Evolutionary conservation across 2,113 vertebrate genomes (phyloP).

Genomic region (Daphoenositta chrysoptera): DNA sequence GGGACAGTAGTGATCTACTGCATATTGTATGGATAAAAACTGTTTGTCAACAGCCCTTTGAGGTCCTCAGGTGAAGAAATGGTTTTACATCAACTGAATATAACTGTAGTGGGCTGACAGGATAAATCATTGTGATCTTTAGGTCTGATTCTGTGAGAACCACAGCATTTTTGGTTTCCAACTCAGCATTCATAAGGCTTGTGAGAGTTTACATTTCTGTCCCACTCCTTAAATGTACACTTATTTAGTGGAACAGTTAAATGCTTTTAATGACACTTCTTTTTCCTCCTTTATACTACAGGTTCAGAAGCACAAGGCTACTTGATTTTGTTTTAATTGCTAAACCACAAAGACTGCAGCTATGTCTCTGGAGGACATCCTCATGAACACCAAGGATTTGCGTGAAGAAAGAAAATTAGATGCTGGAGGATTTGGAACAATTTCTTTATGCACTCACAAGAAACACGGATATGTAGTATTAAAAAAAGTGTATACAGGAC

Average conservation of each 20-base stretch:
- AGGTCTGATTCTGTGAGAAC: background rate
- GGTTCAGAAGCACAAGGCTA: background rate
- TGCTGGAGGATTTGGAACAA: conserved; percentile 88
- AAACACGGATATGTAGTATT: conserved; percentile 84
- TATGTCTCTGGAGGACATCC: conserved; percentile 77
- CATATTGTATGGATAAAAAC: background rate
- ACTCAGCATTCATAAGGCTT: background rate
- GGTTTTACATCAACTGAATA: background rate
- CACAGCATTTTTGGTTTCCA: background rate
- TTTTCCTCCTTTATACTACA: background rate
- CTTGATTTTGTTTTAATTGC: background rate
- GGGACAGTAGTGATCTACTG: background rate
- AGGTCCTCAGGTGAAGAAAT: background rate
- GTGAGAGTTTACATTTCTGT: background rate
- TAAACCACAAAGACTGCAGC: conserved; percentile 3
- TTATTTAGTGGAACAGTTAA: background rate
- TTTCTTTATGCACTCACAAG: conserved; percentile 86
- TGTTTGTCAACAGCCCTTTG: background rate
- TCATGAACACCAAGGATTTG: conserved; percentile 83
- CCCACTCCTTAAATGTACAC: background rate
- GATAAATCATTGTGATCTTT: background rate
- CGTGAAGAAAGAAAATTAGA: conserved; percentile 75
- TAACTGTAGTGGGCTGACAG: background rate
- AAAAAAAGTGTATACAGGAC: conserved; percentile 91
- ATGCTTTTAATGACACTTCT: background rate